Base-by-base conservation (phyloP, 2,888 invertebrate genomes). In the Noctua janthina region DNA sequence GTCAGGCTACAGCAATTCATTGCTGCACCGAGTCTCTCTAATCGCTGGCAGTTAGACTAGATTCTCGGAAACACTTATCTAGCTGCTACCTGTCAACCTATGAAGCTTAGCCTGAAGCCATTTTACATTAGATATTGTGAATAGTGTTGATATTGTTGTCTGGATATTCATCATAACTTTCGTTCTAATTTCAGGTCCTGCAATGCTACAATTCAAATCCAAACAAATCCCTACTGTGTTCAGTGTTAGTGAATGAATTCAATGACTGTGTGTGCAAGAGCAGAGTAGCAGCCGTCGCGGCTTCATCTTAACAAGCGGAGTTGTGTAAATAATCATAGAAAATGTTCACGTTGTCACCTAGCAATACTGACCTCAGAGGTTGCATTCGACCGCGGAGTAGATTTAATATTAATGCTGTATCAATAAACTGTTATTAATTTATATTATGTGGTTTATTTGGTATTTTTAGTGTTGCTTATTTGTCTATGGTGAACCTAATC, bases 231-330 rank as follows among this genome's bases (percentile, higher is more conserved):
- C 93, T 97, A 43, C 82, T 96, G 84, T 97, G 97, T 95, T 96
- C 97, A 91, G 94, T 95, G 93, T 85, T 96, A 94, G 97, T 97
- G 91, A 96, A 95, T 94, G 92, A 96, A 91, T 97, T 97, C 92
- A 96, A 96, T 95, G 96, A 97, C 93, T 97, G 97, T 94, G 97
- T 97, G 72, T 96, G 97, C 94, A 94, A 95, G 92, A 97, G 96
- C 91, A 93, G 97, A 87, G 92, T 97, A 68, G 94, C 96, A 20
- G 96, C 96, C 0, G 93, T 97, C 56, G 92, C 96, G 0, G 95
- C 96, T 29, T 91, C 94, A 2, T 96, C 96, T 88, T 96, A 96
- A 89, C 89, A 56, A 51, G 56, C 17, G 56, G 80, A 82, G 84
- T 78, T 85, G 79, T 93, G 91, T 92, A 92, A 89, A 93, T 91